phyloP scores from a whole-genome alignment of 2,888 invertebrate genomes.

The Caenorhabditis sp. region DNA sequence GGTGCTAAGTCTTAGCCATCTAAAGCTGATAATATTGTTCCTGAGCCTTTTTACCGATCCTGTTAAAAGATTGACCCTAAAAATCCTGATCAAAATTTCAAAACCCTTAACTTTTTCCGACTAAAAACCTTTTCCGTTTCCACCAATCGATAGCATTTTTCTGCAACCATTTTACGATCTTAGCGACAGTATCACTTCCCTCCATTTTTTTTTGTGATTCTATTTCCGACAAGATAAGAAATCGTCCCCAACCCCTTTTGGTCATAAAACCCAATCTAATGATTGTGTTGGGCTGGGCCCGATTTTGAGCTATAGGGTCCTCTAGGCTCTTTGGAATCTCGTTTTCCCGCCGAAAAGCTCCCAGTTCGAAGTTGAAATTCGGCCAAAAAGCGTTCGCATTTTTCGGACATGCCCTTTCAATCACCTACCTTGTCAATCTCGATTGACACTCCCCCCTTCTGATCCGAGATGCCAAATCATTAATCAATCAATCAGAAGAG shows the following conservation, averaged over 20 bases:
- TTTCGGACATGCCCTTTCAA: constrained; percentile 1
- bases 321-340: not conserved
- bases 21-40: no score
- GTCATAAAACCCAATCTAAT: constrained; percentile 33
- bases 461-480: constrained; percentile 26
- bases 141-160: not conserved
- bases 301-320: no score
- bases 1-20: no score
- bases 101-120: not conserved
- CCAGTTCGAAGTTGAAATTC: no score
- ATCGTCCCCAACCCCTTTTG: not conserved
- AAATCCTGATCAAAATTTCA: not conserved
- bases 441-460: no score
- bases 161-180: constrained; percentile 30
- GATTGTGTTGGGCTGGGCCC: constrained; percentile 18
- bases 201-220: not conserved
- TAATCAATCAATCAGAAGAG: constrained; percentile 53
- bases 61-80: no score
- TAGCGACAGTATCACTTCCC: constrained; percentile 38
- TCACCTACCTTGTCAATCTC: not conserved
- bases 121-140: not conserved
- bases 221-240: constrained; percentile 36
- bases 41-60: no score
- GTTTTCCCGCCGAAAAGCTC: not conserved
- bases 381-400: constrained; percentile 3